Base-by-base conservation (phyloP, 92 coral and sea anemone genomes). In the Scolanthus callimorphus region DNA sequence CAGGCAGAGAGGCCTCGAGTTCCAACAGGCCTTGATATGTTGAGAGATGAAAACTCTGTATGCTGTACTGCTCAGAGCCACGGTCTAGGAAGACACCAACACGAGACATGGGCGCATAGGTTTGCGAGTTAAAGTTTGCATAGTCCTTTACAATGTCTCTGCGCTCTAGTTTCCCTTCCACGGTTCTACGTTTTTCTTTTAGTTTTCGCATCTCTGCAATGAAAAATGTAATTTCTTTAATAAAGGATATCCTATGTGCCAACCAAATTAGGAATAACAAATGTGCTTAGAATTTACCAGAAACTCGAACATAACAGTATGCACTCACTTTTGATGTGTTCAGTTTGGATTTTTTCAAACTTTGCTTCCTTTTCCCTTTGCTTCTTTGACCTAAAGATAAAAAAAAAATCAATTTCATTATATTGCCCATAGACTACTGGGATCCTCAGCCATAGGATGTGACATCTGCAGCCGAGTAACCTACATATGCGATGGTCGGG, bases 81-180 rank as follows among this genome's bases (percentile, higher is more conserved):
- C 99, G 96, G 41, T 94, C 99, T 11, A 89, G 83, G 69, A 94
- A 94, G 34, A 94, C 96, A 2, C 99, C 99, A 22, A 89, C 79
- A 3, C 99, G 89, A 0, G 99, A 94, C 90, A 94, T 94, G 3
- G 99, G 99, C n/a, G 99, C 99, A 41, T 89, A 94, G 15, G 99
- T 85, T 69, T 88, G 96, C 3, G 96, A 94, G 61, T 71, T 62
- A 49, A 78, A 80, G 45, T 63, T 47, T 12, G 90, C 62, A 31
- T 94, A 94, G 59, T 94, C 99, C 38, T 88, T 70, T 46, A 94
- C 96, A 27, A 94, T 78, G 74, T 94, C 85, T 30, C 99, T 75
- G 2, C 96, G 86, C 50, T 94, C 99, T 26, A 84, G 95, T 26
- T 89, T 94, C n/a, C 99, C 99, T 71, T 94, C 99, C 25, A 94